Evolutionary conservation across 2,113 vertebrate species (phyloP).

Genomic region (Orcinus orca): DNA sequence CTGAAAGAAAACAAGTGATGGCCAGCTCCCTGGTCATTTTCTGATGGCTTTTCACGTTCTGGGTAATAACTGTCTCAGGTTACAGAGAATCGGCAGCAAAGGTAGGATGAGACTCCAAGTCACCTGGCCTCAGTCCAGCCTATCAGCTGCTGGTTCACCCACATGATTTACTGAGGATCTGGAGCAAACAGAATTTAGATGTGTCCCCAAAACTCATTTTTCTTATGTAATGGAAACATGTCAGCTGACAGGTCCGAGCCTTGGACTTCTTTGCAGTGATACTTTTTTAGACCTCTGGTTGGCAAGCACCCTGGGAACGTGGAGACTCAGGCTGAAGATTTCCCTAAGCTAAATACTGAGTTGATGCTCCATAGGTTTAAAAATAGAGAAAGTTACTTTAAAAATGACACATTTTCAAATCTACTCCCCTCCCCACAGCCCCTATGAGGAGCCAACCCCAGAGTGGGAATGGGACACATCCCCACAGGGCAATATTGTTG

Average conservation of each 20-base stretch:
- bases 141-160: background rate
- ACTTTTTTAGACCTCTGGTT: background rate
- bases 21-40: background rate
- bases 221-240: background rate
- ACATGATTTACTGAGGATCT: background rate
- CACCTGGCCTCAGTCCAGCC: background rate
- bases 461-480: accelerated
- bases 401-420: slow-evolving; percentile 20
- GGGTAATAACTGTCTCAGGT: background rate
- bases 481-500: background rate
- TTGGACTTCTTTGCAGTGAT: background rate
- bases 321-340: background rate
- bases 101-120: background rate
- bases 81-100: background rate
- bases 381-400: slow-evolving; percentile 46
- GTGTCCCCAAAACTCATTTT: background rate
- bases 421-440: background rate
- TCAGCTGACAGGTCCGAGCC: background rate
- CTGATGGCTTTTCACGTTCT: background rate
- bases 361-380: background rate
- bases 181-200: background rate
- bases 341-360: slow-evolving; percentile 15
- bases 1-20: background rate
- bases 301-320: slow-evolving; percentile 42
- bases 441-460: background rate